phyloP scores from a whole-genome alignment of 2,113 vertebrate species.

The Baryphthengus martii region DNA sequence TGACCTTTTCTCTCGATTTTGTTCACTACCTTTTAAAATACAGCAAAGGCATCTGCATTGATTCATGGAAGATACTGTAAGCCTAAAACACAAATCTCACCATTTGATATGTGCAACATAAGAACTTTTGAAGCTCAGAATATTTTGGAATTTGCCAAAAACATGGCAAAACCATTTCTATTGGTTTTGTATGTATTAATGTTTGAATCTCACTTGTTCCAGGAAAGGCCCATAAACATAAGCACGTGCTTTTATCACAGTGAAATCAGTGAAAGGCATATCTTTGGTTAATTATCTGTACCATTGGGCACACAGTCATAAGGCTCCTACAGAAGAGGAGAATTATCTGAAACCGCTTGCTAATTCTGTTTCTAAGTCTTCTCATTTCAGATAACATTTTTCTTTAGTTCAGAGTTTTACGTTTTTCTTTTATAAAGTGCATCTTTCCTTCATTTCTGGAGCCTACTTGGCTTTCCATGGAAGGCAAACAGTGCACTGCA shows the following conservation, averaged over 20 bases:
- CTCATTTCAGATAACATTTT: neutral
- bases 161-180: neutral
- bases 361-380: neutral
- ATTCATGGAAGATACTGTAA: neutral
- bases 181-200: neutral
- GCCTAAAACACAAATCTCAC: neutral
- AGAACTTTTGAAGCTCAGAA: neutral
- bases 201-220: neutral
- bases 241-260: neutral
- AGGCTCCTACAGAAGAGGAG: neutral
- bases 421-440: neutral
- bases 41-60: neutral
- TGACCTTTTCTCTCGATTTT: slow-evolving; percentile 10
- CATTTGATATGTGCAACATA: neutral
- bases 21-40: slow-evolving; percentile 1
- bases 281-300: neutral
- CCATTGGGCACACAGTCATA: neutral
- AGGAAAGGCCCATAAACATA: neutral
- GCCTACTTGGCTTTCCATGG: neutral
- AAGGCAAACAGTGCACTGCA: neutral
- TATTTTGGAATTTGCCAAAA: neutral
- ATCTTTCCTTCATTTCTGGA: neutral
- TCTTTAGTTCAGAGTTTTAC: neutral
- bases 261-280: neutral
- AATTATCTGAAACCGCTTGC: neutral